phyloP scores from a whole-genome alignment of 30 jellyfish, hydroid and myxozoan species.

The Aurelia sp. region DNA sequence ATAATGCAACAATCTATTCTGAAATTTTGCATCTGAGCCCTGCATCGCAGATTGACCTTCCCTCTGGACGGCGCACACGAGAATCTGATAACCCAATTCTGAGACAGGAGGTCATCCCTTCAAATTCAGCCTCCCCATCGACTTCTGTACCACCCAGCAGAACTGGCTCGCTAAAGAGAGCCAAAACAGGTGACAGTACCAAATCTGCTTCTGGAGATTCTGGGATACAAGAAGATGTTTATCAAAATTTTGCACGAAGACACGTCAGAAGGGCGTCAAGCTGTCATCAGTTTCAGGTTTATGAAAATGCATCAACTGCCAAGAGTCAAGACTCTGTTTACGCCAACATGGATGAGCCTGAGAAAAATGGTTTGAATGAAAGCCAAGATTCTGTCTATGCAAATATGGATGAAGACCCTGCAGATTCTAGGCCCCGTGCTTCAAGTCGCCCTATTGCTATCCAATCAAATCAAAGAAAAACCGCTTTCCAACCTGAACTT shows the following conservation, averaged over 20 bases:
- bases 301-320: constrained; percentile 48
- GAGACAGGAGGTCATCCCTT: constrained; percentile 78
- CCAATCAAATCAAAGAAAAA: constrained; percentile 27
- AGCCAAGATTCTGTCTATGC: constrained; percentile 57
- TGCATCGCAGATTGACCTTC: constrained; percentile 66
- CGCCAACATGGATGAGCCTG: constrained; percentile 66
- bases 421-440: constrained; percentile 57
- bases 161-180: constrained; percentile 36
- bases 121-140: constrained; percentile 69
- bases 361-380: not conserved
- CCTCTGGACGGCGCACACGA: constrained; percentile 83
- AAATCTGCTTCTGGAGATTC: constrained; percentile 63
- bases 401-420: constrained; percentile 51
- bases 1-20: constrained; percentile 79
- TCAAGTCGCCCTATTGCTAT: constrained; percentile 73
- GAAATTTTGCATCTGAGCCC: constrained; percentile 79
- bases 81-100: constrained; percentile 93
- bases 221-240: constrained; percentile 76
- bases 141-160: constrained; percentile 57
- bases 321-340: constrained; percentile 27
- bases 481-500: constrained; percentile 33
- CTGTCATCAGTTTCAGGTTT: constrained; percentile 41
- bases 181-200: constrained; percentile 31
- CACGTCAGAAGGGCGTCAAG: constrained; percentile 46
- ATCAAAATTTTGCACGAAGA: constrained; percentile 49